Evolutionary conservation across 2,888 invertebrate species (phyloP), one percentile per base, ranked within the genome.

Genomic region (Spodoptera littoralis): DNA sequence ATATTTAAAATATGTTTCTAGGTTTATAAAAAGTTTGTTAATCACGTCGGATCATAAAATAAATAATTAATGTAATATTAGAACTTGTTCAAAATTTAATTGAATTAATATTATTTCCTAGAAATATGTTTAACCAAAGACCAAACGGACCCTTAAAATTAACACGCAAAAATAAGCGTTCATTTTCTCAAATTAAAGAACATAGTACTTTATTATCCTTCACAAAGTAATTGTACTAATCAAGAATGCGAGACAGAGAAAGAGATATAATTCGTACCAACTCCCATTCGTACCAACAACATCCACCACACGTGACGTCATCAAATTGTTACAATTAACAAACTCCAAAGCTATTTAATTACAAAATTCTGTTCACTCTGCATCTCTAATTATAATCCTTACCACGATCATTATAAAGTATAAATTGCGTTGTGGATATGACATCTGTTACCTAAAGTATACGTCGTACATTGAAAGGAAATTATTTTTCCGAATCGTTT

Each of bases 401-500:
- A 70, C 56, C 53, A 2, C 62, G 52, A 61, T 67, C 55, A 56
- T 60, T 58, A 57, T 73, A 78, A 75, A 78, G 79, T 67, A 61
- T 59, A 60, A 69, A 69, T 78, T 77, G 58, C 53, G 53, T 59
- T 77, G 67, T 51, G 63, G 55, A 64, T 75, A 67, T 75, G 69
- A 70, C 72, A 77, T 72, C 63, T 78, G 76, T 58, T 65, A 69
- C 65, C 64, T 69, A 74, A 70, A 70, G 73, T 67, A 53, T 67
- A 72, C 74, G 71, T 53, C 61, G 67, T 70, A 70, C 67, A 77
- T 76, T 79, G 81, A 84, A 80, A 84, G 83, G 84, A 83, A 82
- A 83, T 83, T 82, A 83, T 83, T 83, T 83, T 83, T 83, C 82
- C 83, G 74, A 76, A 75, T 80, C 77, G 80, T 75, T 80, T 84